phyloP scores from a whole-genome alignment of 2,888 invertebrate genomes.

The Pyrrhosoma nymphula region DNA sequence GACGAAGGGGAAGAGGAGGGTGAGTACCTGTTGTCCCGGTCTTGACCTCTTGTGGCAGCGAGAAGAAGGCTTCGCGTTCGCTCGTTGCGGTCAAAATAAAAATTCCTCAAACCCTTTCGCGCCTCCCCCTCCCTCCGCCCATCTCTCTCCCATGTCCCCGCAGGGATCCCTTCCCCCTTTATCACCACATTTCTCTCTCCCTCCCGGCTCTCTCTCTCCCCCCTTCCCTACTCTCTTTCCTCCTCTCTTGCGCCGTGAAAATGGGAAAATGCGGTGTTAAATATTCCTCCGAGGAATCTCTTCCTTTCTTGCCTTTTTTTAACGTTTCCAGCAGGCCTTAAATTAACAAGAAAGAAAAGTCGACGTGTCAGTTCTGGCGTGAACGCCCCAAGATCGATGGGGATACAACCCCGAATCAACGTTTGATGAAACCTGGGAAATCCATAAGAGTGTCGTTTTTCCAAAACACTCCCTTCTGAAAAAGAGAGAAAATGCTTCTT shows the following conservation, averaged over 20 bases:
- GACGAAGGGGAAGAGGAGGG: background rate
- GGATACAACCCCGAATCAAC: background rate
- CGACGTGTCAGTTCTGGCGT: background rate
- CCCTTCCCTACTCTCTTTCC: background rate
- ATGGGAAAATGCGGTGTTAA: background rate
- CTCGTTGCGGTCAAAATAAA: constrained; percentile 53
- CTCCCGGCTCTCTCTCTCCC: background rate
- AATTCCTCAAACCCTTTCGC: background rate
- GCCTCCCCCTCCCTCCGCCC: background rate
- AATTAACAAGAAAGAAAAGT: background rate
- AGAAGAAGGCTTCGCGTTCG: constrained; percentile 12
- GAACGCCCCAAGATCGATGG: background rate
- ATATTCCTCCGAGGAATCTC: background rate
- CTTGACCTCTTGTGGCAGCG: constrained; percentile 32
- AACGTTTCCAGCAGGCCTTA: background rate
- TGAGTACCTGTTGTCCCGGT: constrained; percentile 60
- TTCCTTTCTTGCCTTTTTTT: background rate
- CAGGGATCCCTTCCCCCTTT: background rate
- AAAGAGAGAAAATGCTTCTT: background rate
- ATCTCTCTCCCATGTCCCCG: background rate
- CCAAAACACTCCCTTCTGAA: background rate
- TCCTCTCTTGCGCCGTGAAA: background rate
- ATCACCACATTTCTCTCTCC: background rate
- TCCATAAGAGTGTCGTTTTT: background rate
- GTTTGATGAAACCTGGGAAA: background rate